A percentile compares a stretch with the other conserved stretches of the same genome.
Evolutionary conservation across 2,797 vertebrate species (phyloP).

Genomic region (Chiloscyllium punctatum): DNA sequence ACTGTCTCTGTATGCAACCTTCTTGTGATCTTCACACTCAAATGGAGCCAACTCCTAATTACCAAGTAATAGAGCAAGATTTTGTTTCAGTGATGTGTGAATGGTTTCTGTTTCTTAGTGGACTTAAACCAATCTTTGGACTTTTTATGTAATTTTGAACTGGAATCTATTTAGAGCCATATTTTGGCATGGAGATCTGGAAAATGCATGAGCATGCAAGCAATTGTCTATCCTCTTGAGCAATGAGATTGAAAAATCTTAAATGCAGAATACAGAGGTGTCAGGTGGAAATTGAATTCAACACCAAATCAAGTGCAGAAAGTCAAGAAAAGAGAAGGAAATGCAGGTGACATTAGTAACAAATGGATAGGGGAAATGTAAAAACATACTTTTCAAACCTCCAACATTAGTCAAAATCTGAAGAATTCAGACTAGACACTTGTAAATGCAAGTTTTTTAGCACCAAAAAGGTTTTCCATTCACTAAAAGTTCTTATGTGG

Average conservation of each 20-base stretch:
- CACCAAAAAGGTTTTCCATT: background rate
- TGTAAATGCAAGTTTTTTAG: too few relatives aligned
- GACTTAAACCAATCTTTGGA: too few relatives aligned
- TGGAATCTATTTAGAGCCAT: background rate
- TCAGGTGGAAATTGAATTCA: background rate
- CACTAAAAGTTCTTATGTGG: background rate
- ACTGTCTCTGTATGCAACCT: background rate
- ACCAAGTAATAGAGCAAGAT: background rate
- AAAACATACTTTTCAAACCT: background rate
- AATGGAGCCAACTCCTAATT: background rate
- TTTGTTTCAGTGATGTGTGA: background rate
- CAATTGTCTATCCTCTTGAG: background rate
- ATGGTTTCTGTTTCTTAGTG: background rate
- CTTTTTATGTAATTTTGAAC: background rate
- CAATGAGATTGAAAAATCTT: background rate
- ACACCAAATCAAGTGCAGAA: background rate
- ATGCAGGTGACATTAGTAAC: background rate
- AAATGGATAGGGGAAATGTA: background rate
- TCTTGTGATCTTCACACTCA: background rate
- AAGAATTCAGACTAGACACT: background rate
- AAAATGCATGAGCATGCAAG: background rate
- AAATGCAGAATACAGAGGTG: background rate
- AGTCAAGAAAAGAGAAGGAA: background rate
- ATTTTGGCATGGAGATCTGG: background rate
- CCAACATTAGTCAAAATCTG: background rate